Conservation (phyloP, 2,888 invertebrate species). For the Plagodis pulveraria region DNA sequence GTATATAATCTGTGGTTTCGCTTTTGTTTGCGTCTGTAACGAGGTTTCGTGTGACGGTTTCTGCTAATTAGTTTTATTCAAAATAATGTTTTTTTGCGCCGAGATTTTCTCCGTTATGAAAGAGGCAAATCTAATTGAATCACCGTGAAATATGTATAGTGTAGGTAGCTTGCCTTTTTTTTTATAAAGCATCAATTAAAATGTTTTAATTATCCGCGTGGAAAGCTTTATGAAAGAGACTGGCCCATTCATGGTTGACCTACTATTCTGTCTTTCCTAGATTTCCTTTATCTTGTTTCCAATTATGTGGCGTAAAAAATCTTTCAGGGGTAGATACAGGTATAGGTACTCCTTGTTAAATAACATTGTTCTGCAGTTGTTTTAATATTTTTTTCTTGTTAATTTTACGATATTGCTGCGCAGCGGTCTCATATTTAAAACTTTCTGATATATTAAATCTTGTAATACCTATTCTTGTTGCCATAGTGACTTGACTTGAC, state of each 20-base stretch:
- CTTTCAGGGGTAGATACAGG: constrained; percentile 6
- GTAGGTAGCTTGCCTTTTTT: constrained; percentile 7
- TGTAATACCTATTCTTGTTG: no score
- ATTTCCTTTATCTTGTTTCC: constrained; percentile 28
- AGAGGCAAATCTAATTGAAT: constrained; percentile 26
- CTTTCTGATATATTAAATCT: no score
- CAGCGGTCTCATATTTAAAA: constrained; percentile 1
- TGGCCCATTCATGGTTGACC: constrained; percentile 30
- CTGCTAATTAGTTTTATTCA: constrained; percentile 33
- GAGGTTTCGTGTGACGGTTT: constrained; percentile 26
- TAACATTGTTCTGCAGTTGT: constrained; percentile 15
- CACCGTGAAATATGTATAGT: constrained; percentile 24
- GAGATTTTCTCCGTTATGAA: constrained; percentile 24
- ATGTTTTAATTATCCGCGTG: constrained; percentile 35
- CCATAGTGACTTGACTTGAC: no score
- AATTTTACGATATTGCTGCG: constrained; percentile 10
- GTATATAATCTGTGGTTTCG: constrained; percentile 20
- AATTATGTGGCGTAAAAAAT: constrained; percentile 26
- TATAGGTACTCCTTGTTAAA: constrained; percentile 15
- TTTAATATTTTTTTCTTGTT: constrained; percentile 12
- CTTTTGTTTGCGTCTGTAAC: constrained; percentile 34
- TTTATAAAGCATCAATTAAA: constrained; percentile 35
- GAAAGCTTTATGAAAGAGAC: constrained; percentile 27
- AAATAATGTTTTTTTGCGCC: constrained; percentile 25
- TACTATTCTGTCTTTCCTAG: constrained; percentile 25